These are phyloP conservation scores for Cantharis lateralis DNA, from an alignment of 2,888 invertebrate genomes.

Conservation along the genomic window DNA sequence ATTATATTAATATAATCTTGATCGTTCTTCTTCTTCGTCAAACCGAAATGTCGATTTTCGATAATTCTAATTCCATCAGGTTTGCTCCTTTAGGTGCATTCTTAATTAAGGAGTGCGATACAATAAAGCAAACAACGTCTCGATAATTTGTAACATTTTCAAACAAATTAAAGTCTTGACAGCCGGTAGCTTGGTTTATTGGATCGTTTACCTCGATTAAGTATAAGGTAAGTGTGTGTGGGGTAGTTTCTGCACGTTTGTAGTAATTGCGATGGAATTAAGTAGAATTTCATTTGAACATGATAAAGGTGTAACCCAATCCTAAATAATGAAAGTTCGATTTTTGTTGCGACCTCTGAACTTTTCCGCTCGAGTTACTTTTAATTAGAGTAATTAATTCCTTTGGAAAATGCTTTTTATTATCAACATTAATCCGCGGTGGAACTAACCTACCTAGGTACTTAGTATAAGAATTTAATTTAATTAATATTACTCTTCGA, in stretches of 20 bases:
- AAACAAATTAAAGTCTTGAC: not conserved
- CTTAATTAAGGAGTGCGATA: not conserved
- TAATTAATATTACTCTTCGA: not conserved
- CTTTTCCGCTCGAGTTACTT: constrained; percentile 10
- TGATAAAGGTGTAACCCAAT: not conserved
- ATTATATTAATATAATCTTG: not conserved
- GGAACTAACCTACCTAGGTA: constrained; percentile 3
- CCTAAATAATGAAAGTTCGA: constrained; percentile 4
- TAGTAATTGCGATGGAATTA: not conserved
- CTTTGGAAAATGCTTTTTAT: constrained; percentile 3
- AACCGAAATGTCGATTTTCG: too few species aligned
- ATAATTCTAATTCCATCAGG: too few species aligned
- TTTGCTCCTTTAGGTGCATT: not conserved
- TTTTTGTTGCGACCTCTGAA: constrained; percentile 16
- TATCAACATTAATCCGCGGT: constrained; percentile 2
- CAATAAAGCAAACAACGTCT: not conserved
- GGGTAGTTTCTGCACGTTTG: not conserved
- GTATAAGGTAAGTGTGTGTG: not conserved
- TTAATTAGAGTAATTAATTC: constrained; percentile 11
- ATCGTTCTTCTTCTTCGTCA: not conserved
- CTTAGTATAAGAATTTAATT: not conserved
- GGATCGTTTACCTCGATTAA: not conserved
- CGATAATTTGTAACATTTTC: not conserved
- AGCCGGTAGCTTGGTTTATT: not conserved
- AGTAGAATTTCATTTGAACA: not conserved